Conservation (phyloP, 2,888 invertebrate species). For the Taphrorychus bicolor region DNA sequence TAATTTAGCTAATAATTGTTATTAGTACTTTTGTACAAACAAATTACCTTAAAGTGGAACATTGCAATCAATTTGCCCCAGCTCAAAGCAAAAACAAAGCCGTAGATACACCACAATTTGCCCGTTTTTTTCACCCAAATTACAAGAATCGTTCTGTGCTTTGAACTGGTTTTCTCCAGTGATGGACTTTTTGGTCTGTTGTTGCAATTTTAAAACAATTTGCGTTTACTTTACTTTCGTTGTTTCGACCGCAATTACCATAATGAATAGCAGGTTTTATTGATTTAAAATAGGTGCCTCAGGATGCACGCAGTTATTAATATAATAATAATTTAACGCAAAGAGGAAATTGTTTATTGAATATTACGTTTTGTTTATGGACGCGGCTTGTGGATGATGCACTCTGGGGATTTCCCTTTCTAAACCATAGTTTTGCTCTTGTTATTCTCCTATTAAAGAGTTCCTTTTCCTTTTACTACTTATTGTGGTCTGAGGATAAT, state of each 20-base stretch:
- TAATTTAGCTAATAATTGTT: background rate
- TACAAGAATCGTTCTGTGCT: background rate
- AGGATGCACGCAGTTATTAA: background rate
- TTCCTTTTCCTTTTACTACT: too few relatives aligned
- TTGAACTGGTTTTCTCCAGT: slow-evolving; percentile 2
- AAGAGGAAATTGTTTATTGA: background rate
- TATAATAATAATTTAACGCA: background rate
- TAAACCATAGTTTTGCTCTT: background rate
- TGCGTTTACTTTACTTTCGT: slow-evolving; percentile 1
- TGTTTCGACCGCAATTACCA: background rate
- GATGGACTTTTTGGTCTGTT: background rate
- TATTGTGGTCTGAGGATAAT: too few relatives aligned
- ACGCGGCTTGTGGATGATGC: background rate
- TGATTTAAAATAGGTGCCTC: background rate
- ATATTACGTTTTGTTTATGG: too few relatives aligned
- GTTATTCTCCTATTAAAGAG: background rate
- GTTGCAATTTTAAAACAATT: background rate
- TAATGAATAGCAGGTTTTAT: slow-evolving; percentile 6
- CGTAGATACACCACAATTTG: background rate
- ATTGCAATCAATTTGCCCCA: background rate
- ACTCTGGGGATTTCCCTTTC: background rate
- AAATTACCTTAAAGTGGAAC: background rate
- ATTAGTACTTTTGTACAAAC: background rate
- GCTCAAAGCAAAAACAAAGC: background rate
- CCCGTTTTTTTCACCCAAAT: slow-evolving; percentile 1